Percentiles rank a stretch among this genome's conserved stretches.
phyloP scores from a whole-genome alignment of 1,140 invertebrate genomes.

The Drosophila elegans region DNA sequence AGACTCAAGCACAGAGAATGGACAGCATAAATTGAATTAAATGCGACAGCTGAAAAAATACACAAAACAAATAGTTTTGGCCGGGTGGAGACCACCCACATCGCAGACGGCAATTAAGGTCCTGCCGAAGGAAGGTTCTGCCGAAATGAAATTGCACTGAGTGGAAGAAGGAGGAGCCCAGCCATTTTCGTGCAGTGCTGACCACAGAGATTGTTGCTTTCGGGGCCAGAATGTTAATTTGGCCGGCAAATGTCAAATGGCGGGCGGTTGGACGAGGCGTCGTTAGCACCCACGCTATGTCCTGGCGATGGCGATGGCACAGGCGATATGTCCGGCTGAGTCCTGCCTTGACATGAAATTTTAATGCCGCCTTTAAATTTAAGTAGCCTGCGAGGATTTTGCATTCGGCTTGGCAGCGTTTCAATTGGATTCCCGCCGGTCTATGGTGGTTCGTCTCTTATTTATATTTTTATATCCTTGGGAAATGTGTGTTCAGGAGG shows the following conservation, averaged over 20 bases:
- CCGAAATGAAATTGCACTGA: slow-evolving; percentile 30
- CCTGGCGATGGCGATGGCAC: slow-evolving; percentile 20
- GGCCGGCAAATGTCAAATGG: slow-evolving; percentile 53
- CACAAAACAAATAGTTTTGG: slow-evolving; percentile 39
- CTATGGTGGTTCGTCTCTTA: slow-evolving; percentile 11
- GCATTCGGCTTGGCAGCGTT: slow-evolving; percentile 61
- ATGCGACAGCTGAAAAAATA: slow-evolving; percentile 27
- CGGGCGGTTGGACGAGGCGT: slow-evolving; percentile 30
- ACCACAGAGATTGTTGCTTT: slow-evolving; percentile 43
- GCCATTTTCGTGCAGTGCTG: slow-evolving; percentile 20
- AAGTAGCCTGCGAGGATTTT: slow-evolving; percentile 57
- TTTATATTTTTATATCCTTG: slow-evolving; percentile 63
- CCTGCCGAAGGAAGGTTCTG: slow-evolving; percentile 1
- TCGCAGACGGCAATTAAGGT: slow-evolving; percentile 42
- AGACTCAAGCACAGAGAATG: slow-evolving; percentile 32
- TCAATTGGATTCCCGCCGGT: slow-evolving; percentile 48
- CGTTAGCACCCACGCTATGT: slow-evolving; percentile 63
- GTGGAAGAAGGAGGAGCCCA: too few species aligned
- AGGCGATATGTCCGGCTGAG: slow-evolving; percentile 24
- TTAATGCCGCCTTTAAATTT: slow-evolving; percentile 72
- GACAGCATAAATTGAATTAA: slow-evolving; percentile 44
- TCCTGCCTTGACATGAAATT: slow-evolving; percentile 65
- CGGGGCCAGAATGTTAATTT: slow-evolving; percentile 50
- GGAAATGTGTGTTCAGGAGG: slow-evolving; percentile 25
- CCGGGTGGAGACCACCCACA: slow-evolving; percentile 5